phyloP scores from a whole-genome alignment of 2,113 vertebrate genomes.

The Parus major region DNA sequence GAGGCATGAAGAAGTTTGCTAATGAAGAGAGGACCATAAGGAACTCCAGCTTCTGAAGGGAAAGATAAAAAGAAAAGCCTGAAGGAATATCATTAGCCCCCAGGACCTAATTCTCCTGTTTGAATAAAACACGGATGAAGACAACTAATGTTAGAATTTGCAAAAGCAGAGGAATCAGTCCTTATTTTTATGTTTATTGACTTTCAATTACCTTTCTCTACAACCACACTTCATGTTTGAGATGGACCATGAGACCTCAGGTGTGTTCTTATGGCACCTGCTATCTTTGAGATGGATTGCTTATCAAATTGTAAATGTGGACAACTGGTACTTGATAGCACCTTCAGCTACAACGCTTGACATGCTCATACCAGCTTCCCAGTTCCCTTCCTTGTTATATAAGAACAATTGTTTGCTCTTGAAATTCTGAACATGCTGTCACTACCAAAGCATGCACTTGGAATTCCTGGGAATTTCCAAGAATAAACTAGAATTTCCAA shows the following conservation, averaged over 20 bases:
- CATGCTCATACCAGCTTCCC: neutral
- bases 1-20: neutral
- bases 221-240: neutral
- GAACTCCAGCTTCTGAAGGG: neutral
- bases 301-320: neutral
- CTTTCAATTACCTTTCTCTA: neutral
- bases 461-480: neutral
- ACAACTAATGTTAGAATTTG: neutral
- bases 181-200: neutral
- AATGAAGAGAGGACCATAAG: neutral
- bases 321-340: neutral
- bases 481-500: neutral
- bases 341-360: neutral
- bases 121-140: neutral
- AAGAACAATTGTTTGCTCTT: neutral
- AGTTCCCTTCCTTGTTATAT: neutral
- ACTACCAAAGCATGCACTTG: neutral
- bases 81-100: neutral
- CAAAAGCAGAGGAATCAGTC: neutral
- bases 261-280: neutral
- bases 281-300: neutral
- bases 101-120: neutral
- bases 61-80: neutral
- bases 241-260: neutral
- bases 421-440: neutral